These are phyloP conservation scores for Saxicola maurus DNA, from an alignment of 2,797 vertebrate species.

Conservation along the genomic window DNA sequence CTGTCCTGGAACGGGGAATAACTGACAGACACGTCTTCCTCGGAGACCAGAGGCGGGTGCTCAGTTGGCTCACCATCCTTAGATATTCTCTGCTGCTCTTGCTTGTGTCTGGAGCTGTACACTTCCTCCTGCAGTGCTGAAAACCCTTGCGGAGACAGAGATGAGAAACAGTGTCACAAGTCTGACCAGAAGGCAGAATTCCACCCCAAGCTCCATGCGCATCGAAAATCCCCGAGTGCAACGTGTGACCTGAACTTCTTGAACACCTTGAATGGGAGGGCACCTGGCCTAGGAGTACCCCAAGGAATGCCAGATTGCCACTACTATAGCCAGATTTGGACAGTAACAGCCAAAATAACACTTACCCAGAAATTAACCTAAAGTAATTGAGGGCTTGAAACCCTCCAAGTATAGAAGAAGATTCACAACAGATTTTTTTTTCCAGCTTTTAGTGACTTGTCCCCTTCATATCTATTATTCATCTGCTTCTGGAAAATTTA, in stretches of 20 bases:
- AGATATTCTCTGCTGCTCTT: conserved; percentile 21
- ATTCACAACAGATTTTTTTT: not conserved
- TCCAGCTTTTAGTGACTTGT: not conserved
- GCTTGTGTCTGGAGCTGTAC: conserved; percentile 75
- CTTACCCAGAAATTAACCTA: not conserved
- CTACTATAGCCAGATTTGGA: not conserved
- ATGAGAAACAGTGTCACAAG: not conserved
- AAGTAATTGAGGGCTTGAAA: not conserved
- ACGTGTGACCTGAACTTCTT: accelerated
- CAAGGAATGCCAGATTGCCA: not conserved
- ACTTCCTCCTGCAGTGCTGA: conserved; percentile 89
- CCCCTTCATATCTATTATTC: accelerated
- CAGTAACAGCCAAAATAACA: not conserved
- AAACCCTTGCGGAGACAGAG: conserved; percentile 76
- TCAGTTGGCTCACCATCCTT: conserved; percentile 58
- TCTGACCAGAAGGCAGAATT: not conserved
- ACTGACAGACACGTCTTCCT: conserved; percentile 88
- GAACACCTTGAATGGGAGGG: not conserved
- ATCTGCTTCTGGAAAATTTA: not conserved
- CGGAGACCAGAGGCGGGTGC: conserved; percentile 85
- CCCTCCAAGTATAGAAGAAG: not conserved
- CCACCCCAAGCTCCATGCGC: accelerated
- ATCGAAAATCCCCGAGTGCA: not conserved
- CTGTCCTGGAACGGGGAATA: conserved; percentile 83
- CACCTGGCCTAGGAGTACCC: not conserved